phyloP scores from a whole-genome alignment of 2,113 vertebrate genomes.

The Columba janthina region DNA sequence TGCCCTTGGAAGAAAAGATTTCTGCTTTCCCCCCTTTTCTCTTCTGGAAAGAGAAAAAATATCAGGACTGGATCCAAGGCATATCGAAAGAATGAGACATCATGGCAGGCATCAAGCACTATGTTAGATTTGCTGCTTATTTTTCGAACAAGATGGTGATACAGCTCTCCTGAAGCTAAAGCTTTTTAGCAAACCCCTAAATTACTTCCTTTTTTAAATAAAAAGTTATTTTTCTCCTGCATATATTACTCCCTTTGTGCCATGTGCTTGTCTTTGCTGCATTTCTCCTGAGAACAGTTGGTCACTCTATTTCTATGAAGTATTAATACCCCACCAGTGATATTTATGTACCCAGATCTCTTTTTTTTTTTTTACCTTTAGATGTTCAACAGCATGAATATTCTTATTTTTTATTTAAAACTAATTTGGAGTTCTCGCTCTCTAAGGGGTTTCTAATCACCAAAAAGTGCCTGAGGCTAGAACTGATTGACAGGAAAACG shows the following conservation, averaged over 20 bases:
- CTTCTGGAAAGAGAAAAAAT: not conserved
- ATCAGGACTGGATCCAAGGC: not conserved
- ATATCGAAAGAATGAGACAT: not conserved
- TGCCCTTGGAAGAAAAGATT: not conserved
- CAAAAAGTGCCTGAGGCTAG: constrained; percentile 91
- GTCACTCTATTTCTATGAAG: constrained; percentile 68
- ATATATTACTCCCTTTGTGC: constrained; percentile 21
- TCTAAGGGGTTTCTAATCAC: constrained; percentile 98
- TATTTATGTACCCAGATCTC: constrained; percentile 81
- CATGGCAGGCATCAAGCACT: not conserved
- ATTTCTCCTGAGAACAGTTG: constrained; percentile 41
- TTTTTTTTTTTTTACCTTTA: constrained; percentile 89
- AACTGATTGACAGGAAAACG: constrained; percentile 94
- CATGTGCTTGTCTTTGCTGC: constrained; percentile 29
- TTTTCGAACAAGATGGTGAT: not conserved
- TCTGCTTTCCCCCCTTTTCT: not conserved
- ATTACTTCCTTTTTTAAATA: not conserved
- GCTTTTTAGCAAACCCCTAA: not conserved
- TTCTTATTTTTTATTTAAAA: constrained; percentile 99
- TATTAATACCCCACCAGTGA: constrained; percentile 82
- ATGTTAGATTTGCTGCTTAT: not conserved
- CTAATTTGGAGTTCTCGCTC: constrained; percentile 97
- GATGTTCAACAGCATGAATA: constrained; percentile 97
- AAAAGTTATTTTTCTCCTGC: not conserved
- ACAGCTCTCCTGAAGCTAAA: not conserved